Evolutionary conservation across 2,888 invertebrate species (phyloP).

Genomic region (Odontocerum albicorne): DNA sequence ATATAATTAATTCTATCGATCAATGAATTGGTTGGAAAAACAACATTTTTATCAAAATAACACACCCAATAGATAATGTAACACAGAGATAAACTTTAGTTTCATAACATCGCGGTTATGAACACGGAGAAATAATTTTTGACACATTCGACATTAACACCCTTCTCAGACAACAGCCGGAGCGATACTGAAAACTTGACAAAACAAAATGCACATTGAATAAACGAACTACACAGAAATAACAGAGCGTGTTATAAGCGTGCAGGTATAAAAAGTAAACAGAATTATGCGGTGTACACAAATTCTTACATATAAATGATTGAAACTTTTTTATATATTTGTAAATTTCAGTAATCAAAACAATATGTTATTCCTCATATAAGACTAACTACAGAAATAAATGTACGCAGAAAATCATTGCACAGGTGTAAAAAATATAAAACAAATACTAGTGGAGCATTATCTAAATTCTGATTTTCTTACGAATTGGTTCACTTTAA

Average conservation of each 20-base stretch:
- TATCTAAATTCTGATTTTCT: too few relatives aligned
- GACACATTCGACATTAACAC: background rate
- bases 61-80: conserved; percentile 2
- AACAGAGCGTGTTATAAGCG: background rate
- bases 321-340: background rate
- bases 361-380: too few relatives aligned
- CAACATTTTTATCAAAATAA: background rate
- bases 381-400: too few relatives aligned
- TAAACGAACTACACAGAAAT: conserved; percentile 4
- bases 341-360: too few relatives aligned
- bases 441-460: too few relatives aligned
- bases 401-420: too few relatives aligned
- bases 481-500: too few relatives aligned
- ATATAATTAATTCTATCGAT: background rate
- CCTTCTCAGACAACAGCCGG: conserved; percentile 5
- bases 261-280: background rate
- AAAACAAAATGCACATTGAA: conserved; percentile 15
- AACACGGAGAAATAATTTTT: background rate
- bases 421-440: too few relatives aligned
- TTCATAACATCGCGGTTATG: conserved; percentile 8
- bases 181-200: conserved; percentile 25
- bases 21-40: background rate
- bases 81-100: background rate
- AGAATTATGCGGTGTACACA: background rate
- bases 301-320: background rate